A percentile compares a stretch with the other conserved stretches of the same genome.
These are phyloP conservation scores for Pampusana beccarii DNA, from an alignment of 2,113 vertebrate genomes.

Conservation along the genomic window DNA sequence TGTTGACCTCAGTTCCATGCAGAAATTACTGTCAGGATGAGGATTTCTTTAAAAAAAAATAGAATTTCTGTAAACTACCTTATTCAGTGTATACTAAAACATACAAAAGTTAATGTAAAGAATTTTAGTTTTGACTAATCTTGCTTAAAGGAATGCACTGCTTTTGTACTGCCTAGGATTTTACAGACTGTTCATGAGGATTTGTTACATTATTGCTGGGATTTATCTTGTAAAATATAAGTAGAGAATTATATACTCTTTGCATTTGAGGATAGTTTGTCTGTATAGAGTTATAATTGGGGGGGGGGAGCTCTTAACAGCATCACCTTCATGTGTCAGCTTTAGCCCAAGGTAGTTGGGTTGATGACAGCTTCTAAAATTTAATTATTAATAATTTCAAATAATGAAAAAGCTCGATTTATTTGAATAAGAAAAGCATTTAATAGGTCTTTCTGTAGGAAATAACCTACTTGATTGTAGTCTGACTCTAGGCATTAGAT, in stretches of 20 bases:
- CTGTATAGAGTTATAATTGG: background rate
- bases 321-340: background rate
- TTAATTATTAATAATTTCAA: background rate
- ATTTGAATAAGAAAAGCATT: background rate
- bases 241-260: background rate
- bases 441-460: background rate
- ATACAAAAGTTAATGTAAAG: background rate
- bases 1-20: background rate
- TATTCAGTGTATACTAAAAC: background rate
- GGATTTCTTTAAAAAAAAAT: background rate
- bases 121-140: background rate
- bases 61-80: background rate
- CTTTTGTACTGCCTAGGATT: background rate
- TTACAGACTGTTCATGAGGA: background rate
- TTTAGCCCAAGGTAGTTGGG: background rate
- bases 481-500: background rate
- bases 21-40: background rate
- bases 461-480: background rate
- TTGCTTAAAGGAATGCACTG: conserved; percentile 1
- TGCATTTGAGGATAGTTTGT: background rate
- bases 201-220: background rate
- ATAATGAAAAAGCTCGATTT: background rate
- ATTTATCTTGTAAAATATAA: background rate
- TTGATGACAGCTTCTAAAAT: background rate
- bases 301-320: background rate